Percentiles rank a stretch among this genome's conserved stretches.
Conservation (phyloP, 2,797 vertebrate species). For the Tolypeutes matacus region DNA sequence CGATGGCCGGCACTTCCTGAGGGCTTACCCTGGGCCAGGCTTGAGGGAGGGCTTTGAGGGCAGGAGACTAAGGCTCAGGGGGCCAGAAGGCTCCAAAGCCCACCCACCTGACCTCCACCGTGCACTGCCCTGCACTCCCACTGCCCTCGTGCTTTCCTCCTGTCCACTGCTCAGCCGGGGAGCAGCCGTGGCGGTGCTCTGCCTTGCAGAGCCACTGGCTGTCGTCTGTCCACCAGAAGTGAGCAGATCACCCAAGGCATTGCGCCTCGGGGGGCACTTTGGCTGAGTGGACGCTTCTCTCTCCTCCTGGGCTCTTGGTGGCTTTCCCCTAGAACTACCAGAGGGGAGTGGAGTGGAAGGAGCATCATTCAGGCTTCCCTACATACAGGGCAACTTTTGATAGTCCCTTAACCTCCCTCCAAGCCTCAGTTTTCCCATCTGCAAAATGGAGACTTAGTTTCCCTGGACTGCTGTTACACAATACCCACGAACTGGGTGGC, state of each 20-base stretch:
- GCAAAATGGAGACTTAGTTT: neutral
- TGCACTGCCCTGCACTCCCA: neutral
- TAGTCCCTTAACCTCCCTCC: neutral
- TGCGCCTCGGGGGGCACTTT: neutral
- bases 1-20: fast-evolving
- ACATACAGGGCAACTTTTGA: neutral
- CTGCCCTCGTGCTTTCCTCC: neutral
- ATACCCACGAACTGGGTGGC: no score
- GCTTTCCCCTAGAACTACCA: neutral
- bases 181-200: neutral
- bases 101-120: neutral
- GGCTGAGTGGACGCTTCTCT: neutral
- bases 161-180: neutral
- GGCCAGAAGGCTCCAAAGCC: neutral
- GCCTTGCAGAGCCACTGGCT: neutral
- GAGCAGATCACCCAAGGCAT: neutral
- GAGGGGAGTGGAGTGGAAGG: neutral
- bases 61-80: neutral
- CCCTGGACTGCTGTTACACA: no score
- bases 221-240: neutral
- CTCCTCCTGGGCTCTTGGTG: neutral
- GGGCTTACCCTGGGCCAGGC: neutral
- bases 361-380: neutral
- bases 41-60: neutral
- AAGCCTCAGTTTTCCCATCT: neutral